Base-by-base conservation (phyloP, 2,113 vertebrate species). In the Leiothrix lutea region DNA sequence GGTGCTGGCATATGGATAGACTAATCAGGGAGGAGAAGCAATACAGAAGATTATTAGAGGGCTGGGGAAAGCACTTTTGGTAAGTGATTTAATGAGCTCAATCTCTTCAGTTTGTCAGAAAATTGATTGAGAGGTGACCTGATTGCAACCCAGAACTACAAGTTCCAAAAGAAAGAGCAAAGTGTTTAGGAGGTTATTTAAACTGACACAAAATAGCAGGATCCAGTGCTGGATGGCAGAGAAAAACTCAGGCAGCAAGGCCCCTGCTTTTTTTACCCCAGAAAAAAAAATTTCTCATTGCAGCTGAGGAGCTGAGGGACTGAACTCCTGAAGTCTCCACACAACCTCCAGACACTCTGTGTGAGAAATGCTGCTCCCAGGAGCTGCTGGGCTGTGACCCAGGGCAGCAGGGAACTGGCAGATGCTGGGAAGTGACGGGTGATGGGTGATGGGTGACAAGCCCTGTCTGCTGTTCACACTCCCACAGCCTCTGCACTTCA, bases 61-160 rank as follows among this genome's bases (percentile, higher is more conserved):
- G 22, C 44, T 80, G 29, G 42, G 67, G 18, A 77, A 62, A 54
- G 62, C 33, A 38, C 62, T 95, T 95, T 73, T 67, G 26, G 25
- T 36, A 51, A 92, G 65, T 84, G 72, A 74, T 78, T 93, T 80
- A 93, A 91, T 84, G 56, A 88, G 48, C 21, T 86, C 21, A 31
- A 22, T 56, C 83, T 91, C 95, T 94, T 94, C 65, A 92, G 18
- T 57, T 80, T 85, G 54, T 92, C 86, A 91, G 40, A 78, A 71
- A 64, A n/a, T 42, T 90, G 91, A 93, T 67, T 80, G 86, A 89
- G 91, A 79, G 48, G 77, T 92, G 69, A 78, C 69, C 48, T 94
- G 82, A 88, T 56, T 92, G 80, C 60, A 60, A 40, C 44, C 6
- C 48, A 56, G 67, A 62, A 92, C 53, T 47, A 7, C 4, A 1